phyloP scores from a whole-genome alignment of 2,797 vertebrate species.

The Sebastes aleutianus region DNA sequence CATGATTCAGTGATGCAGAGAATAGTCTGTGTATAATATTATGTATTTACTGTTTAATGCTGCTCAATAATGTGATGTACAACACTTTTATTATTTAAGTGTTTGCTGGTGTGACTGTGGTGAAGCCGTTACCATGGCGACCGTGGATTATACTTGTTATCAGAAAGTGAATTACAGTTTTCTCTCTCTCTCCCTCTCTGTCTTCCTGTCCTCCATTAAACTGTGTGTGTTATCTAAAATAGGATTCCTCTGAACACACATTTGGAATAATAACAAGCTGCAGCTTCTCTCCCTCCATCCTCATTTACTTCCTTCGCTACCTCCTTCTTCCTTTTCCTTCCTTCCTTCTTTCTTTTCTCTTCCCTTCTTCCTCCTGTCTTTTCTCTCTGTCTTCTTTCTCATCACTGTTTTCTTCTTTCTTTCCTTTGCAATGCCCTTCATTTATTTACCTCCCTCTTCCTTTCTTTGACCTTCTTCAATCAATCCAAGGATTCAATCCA shows the following conservation, averaged over 20 bases:
- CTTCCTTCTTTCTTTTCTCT: background rate
- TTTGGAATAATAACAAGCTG: slow-evolving; percentile 44
- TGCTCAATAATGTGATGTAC: background rate
- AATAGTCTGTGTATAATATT: background rate
- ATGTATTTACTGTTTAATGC: background rate
- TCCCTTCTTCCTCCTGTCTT: background rate
- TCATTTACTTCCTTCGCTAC: background rate
- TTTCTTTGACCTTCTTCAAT: background rate
- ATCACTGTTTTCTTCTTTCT: background rate
- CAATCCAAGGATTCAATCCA: background rate
- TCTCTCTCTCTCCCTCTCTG: background rate
- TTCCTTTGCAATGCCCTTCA: background rate
- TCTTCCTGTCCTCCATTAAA: background rate
- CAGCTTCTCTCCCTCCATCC: background rate
- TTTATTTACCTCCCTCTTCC: background rate
- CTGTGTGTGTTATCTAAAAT: slow-evolving; percentile 50
- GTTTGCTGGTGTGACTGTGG: background rate
- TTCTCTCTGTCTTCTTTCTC: background rate
- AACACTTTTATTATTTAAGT: background rate
- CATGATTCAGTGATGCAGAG: background rate
- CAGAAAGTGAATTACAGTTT: slow-evolving; percentile 67
- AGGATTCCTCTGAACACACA: slow-evolving; percentile 42
- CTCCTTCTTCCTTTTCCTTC: no score
- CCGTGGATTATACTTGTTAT: slow-evolving; percentile 55
- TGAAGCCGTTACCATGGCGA: slow-evolving; percentile 31